Conservation (phyloP, 2,113 vertebrate genomes). For the Chaenocephalus aceratus region DNA sequence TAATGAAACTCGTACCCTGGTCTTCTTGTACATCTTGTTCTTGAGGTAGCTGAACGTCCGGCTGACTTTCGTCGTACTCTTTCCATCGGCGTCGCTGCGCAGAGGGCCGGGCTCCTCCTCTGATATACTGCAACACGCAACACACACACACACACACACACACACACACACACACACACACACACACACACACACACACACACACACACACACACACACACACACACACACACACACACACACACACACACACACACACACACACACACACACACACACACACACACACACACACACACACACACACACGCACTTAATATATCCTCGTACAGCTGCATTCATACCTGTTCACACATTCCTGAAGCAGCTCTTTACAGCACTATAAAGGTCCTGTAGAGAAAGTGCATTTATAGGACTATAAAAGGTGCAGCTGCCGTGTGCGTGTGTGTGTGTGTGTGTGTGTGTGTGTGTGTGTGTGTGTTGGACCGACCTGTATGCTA, state of each 20-base stretch:
- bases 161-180: constrained; percentile 6
- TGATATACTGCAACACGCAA: constrained; percentile 86
- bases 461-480: too few relatives aligned
- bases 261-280: too few relatives aligned
- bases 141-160: constrained; percentile 17
- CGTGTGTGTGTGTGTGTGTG: not conserved
- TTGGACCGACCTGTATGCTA: constrained; percentile 89
- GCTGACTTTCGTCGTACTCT: constrained; percentile 92
- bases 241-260: too few relatives aligned
- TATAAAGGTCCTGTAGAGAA: constrained; percentile 17
- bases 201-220: too few relatives aligned
- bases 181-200: too few relatives aligned
- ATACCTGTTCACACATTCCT: constrained; percentile 16
- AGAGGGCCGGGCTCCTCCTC: constrained; percentile 91
- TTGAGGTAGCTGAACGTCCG: constrained; percentile 99
- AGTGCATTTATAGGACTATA: constrained; percentile 39
- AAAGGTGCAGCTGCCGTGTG: constrained; percentile 4
- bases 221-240: too few relatives aligned
- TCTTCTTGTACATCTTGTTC: constrained; percentile 99
- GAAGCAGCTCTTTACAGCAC: constrained; percentile 17
- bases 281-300: too few relatives aligned
- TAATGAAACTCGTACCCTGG: constrained; percentile 84
- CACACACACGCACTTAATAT: not conserved
- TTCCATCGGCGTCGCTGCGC: constrained; percentile 86
- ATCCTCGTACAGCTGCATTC: constrained; percentile 26